Base-by-base conservation (phyloP, 2,797 vertebrate genomes). In the Molossus molossus region DNA sequence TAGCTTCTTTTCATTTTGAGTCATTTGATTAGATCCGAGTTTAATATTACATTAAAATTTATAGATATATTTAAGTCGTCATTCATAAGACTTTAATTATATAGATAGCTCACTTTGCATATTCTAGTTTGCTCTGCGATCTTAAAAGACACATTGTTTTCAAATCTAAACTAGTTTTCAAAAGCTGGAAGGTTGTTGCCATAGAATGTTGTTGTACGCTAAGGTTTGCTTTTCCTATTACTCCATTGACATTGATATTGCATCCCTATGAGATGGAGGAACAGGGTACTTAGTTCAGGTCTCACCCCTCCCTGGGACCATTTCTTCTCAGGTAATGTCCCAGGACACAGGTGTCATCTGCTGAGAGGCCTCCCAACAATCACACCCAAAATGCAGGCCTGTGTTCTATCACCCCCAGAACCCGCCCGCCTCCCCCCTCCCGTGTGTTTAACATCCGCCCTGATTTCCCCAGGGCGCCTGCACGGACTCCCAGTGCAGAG, bases 31-130 rank as follows among this genome's bases (percentile, higher is more conserved):
- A 96, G 70, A 97, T 96, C 92, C 73, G 65, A 95, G 83, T 93
- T 96, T 96, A 93, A 92, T 96, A 95, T 86, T 95, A 84, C 75
- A 94, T 92, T 96, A 90, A 96, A 96, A 95, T 97, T 88, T 96
- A 97, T 96, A 85, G 90, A 60, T 93, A 76, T 93, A 40, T 79
- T 96, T 92, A 96, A 95, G 75, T 69, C 88, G 90, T 96, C 94
- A 97, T 96, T 96, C 53, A 48, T 95, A 95, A 92, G 86, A 77
- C 55, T 96, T 94, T 96, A 95, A 94, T 96, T 91, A 87, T 76
- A 96, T 76, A 93, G 93, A 95, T 92, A 93, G 69, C 55, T 94
- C 67, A 77, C 70, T 90, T 96, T 88, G 87, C 67, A 91, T 79
- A 93, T 92, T 94, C 60, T 94, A 5, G 84, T 97, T 97, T 92